A percentile compares a stretch with the other conserved stretches of the same genome.
phyloP scores from a whole-genome alignment of 2,888 invertebrate genomes.

The Hofmannophila pseudospretella region DNA sequence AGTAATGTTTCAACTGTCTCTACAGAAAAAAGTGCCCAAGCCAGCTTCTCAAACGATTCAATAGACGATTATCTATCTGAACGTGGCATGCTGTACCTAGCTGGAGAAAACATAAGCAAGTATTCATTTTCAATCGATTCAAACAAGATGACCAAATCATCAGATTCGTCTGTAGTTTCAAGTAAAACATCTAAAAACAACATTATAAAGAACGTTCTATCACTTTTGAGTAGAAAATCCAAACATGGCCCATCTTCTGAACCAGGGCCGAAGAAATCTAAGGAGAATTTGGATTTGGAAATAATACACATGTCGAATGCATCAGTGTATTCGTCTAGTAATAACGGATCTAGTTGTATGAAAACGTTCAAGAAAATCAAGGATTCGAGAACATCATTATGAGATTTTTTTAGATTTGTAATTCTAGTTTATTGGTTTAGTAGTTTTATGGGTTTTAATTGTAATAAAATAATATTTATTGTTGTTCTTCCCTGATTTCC shows the following conservation, averaged over 20 bases:
- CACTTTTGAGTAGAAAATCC: slow-evolving; percentile 36
- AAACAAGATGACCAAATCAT: slow-evolving; percentile 23
- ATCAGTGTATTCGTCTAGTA: slow-evolving; percentile 45
- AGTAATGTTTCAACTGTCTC: slow-evolving; percentile 25
- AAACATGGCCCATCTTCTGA: slow-evolving; percentile 46
- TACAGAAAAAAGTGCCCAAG: slow-evolving; percentile 51
- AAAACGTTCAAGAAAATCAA: slow-evolving; percentile 27
- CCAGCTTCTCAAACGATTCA: slow-evolving; percentile 54
- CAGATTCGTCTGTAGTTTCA: slow-evolving; percentile 28
- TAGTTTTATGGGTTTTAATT: too few relatives aligned
- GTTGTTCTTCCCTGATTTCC: too few relatives aligned
- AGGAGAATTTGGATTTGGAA: slow-evolving; percentile 39
- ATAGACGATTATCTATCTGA: slow-evolving; percentile 60
- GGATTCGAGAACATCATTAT: slow-evolving; percentile 52
- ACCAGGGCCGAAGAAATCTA: slow-evolving; percentile 35
- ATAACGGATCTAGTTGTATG: slow-evolving; percentile 34
- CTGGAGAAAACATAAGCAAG: slow-evolving; percentile 45
- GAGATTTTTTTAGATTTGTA: slow-evolving; percentile 8
- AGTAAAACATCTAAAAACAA: slow-evolving; percentile 58
- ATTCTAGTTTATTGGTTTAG: slow-evolving; percentile 2
- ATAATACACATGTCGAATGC: slow-evolving; percentile 52
- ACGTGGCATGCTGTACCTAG: slow-evolving; percentile 38
- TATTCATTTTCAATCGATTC: slow-evolving; percentile 40
- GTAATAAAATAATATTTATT: too few relatives aligned
- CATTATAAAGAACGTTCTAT: slow-evolving; percentile 41